Percentiles rank a stretch among this genome's conserved stretches.
These are phyloP conservation scores for Ichneumoninae sp. DNA, from an alignment of 2,888 invertebrate genomes.

Conservation along the genomic window DNA sequence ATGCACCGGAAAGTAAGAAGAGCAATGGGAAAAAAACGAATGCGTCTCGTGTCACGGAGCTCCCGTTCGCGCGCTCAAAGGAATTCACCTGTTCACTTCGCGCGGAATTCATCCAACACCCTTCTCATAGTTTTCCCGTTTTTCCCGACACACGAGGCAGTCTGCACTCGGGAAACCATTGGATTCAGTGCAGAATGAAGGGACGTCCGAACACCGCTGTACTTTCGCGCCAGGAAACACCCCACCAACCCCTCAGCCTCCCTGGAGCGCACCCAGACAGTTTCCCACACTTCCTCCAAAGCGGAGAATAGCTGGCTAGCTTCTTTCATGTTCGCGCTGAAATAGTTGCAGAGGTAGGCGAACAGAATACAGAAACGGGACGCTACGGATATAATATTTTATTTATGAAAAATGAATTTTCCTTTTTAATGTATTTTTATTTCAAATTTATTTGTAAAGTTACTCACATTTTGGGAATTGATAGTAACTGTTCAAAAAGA, in stretches of 20 bases:
- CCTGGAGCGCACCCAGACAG: constrained; percentile 3
- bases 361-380: not conserved
- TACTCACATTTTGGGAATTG: not conserved
- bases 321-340: not conserved
- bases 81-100: constrained; percentile 45
- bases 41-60: not conserved
- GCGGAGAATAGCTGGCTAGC: not conserved
- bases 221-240: constrained; percentile 31
- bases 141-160: constrained; percentile 23
- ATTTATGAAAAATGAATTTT: not conserved
- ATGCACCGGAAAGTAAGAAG: constrained; percentile 3
- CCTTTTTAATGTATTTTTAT: too few species aligned
- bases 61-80: constrained; percentile 44
- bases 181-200: constrained; percentile 4
- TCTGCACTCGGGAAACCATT: constrained; percentile 1
- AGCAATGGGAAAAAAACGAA: not conserved
- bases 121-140: constrained; percentile 28
- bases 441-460: too few species aligned
- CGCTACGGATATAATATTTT: too few species aligned
- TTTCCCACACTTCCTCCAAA: constrained; percentile 11
- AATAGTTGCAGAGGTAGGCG: not conserved
- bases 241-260: constrained; percentile 6
- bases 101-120: constrained; percentile 32
- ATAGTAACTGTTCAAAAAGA: not conserved
- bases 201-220: constrained; percentile 30